Base-by-base conservation (phyloP, 2,888 invertebrate species). In the Deroplatys truncata region DNA sequence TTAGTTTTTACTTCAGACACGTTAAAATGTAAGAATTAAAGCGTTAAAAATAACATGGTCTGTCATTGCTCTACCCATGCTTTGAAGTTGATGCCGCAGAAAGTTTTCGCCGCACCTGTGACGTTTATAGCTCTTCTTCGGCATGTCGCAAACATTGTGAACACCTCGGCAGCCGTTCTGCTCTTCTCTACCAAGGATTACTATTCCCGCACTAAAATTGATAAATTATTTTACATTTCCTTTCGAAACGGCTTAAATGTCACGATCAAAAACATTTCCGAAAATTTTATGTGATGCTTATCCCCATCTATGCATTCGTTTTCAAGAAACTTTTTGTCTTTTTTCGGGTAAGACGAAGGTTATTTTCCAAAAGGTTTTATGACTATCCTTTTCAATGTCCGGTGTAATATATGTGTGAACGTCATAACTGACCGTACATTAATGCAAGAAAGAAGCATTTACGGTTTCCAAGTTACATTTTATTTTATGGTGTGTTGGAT, bases 151-250 rank as follows among this genome's bases (percentile, higher is more conserved):
- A 13, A 29, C 28, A 56, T 87, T 82, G 72, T 28, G 56, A 31
- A 35, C 2, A 72, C 20, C 56, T 25, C 82, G 31, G n/a, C 86
- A 86, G 9, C 28, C 25, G 0, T 82, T 31, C 28, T 85, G 31
- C 85, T 25, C 25, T 72, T 72, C 56, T 72, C 16, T 72, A 72
- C 3, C 56, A 56, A 56, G 3, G 56, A 56, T 56, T 56, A 56
- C 56, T 7, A 72, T 72, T 43, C 20, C 56, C 56, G 56, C 56
- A 72, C 13, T 87, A 87, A 87, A 87, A 87, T 82, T 87, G 86
- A 86, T 86, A 86, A 86, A 86, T 86, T 86, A 86, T 86, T 72
- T 86, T 72, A 72, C 82, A n/a, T 31, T 35, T 82, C 82, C 5
- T 85, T 31, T 85, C 43, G 13, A 87, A 87, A 87, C 35, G 31